Percentiles rank a stretch among this genome's conserved stretches.
Conservation (phyloP, 2,888 invertebrate species). For the Phengaris arion region DNA sequence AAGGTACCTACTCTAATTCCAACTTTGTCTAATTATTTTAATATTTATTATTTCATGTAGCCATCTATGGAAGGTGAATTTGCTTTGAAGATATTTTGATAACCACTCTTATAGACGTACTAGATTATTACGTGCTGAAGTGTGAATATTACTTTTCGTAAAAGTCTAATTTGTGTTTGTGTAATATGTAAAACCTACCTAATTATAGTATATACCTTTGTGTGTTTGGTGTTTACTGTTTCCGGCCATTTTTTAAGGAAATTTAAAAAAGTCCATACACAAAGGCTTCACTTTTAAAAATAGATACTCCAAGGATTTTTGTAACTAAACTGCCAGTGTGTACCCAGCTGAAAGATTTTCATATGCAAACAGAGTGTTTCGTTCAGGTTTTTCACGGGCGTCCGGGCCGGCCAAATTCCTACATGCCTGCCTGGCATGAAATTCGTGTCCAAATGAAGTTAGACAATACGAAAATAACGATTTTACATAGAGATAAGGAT, state of each 20-base stretch:
- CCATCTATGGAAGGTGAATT: no score
- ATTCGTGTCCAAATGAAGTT: slow-evolving; percentile 45
- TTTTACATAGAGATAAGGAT: slow-evolving; percentile 21
- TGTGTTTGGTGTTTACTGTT: no score
- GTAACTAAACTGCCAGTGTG: slow-evolving; percentile 18
- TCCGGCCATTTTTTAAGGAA: no score
- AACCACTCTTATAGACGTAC: no score
- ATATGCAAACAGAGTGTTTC: slow-evolving; percentile 48
- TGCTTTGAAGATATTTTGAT: no score
- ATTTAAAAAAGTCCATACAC: neutral
- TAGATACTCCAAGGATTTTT: neutral
- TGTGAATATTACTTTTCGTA: no score
- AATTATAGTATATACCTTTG: no score
- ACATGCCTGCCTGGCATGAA: slow-evolving; percentile 46
- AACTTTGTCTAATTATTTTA: no score
- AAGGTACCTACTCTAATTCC: neutral
- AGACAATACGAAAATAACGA: slow-evolving; percentile 37
- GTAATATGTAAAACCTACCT: no score
- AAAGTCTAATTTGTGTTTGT: no score
- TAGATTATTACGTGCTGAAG: no score
- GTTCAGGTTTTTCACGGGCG: slow-evolving; percentile 44
- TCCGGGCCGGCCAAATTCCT: slow-evolving; percentile 48
- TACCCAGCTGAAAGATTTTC: slow-evolving; percentile 27
- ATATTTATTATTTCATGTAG: no score
- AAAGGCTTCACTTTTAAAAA: neutral